These are phyloP conservation scores for Coenonympha arcania DNA, from an alignment of 2,888 invertebrate species.

Conservation along the genomic window DNA sequence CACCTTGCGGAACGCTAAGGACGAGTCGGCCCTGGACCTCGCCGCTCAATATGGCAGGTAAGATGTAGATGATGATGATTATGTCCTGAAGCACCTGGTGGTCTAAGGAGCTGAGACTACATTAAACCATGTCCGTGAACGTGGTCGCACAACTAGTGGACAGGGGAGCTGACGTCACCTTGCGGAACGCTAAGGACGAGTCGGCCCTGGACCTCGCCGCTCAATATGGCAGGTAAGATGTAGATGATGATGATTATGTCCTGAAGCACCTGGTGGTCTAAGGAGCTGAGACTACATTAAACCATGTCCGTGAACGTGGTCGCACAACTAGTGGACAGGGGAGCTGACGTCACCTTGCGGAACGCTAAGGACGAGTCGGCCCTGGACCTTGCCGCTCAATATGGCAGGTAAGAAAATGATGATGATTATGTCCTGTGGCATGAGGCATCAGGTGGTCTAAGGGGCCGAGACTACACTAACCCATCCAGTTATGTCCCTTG, in stretches of 20 bases:
- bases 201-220: conserved; percentile 95
- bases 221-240: conserved; percentile 83
- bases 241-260: too few relatives aligned
- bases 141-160: conserved; percentile 88
- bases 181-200: conserved; percentile 89
- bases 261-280: too few relatives aligned
- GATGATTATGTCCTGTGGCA: too few relatives aligned
- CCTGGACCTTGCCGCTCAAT: conserved; percentile 94
- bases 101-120: too few relatives aligned
- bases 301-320: conserved; percentile 89
- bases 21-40: conserved; percentile 94
- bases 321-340: conserved; percentile 84
- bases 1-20: conserved; percentile 86
- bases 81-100: too few relatives aligned
- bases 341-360: conserved; percentile 90
- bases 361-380: conserved; percentile 93
- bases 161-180: conserved; percentile 89
- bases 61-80: too few relatives aligned
- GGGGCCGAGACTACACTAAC: too few relatives aligned
- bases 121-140: conserved; percentile 85
- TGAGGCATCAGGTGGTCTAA: too few relatives aligned
- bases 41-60: conserved; percentile 92
- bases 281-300: too few relatives aligned
- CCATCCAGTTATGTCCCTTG: too few relatives aligned
- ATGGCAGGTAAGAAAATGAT: conserved; percentile 76